Evolutionary conservation across 2,113 vertebrate genomes (phyloP), one percentile per base, ranked within the genome.

Genomic region (Callipepla squamata): DNA sequence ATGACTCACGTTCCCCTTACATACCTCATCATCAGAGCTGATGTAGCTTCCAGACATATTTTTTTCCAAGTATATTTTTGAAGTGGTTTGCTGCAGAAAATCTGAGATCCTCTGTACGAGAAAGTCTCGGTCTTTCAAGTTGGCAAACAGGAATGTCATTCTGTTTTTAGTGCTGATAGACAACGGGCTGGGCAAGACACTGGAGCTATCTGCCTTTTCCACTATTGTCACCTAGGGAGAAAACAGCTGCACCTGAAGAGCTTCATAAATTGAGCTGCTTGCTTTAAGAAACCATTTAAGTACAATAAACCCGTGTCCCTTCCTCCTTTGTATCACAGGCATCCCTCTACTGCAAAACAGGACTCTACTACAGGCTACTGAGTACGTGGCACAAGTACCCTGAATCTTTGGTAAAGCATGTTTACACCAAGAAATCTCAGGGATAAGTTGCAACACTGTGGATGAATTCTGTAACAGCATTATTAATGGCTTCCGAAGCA

Each of bases 131-230:
- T 99, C 99, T 96, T 99, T 99, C 94, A 99, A 96, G 92, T 99
- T 99, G 94, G 99, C 99, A 62, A 99, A 99, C 28, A 99, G 98
- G 88, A 99, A 99, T 0, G 99, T 99, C 99, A 99, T 99, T n/a
- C 98, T 98, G 93, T 99, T 99, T 96, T 99, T 99, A 6, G 99
- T 99, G 95, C 99, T 99, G 98, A 99, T 99, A 48, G 99, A 99
- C 57, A 99, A 95, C 0, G 99, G 99, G 85, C 99, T 99, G 40
- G 99, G 99, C 77, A 99, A 96, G 61, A 99, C 98, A 7, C 98
- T 99, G 95, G 98, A 99, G 95, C 99, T 99, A 97, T 99, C 99
- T 1, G 99, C 99, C 94, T 99, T 99, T 91, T 99, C 99, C 59
- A 99, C 99, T 25, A 99, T 99, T 2, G 99, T 99, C 94, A 99